Percentiles rank a stretch among this genome's conserved stretches.
These are phyloP conservation scores for Procavia capensis DNA, from an alignment of 2,113 vertebrate species.

Conservation along the genomic window DNA sequence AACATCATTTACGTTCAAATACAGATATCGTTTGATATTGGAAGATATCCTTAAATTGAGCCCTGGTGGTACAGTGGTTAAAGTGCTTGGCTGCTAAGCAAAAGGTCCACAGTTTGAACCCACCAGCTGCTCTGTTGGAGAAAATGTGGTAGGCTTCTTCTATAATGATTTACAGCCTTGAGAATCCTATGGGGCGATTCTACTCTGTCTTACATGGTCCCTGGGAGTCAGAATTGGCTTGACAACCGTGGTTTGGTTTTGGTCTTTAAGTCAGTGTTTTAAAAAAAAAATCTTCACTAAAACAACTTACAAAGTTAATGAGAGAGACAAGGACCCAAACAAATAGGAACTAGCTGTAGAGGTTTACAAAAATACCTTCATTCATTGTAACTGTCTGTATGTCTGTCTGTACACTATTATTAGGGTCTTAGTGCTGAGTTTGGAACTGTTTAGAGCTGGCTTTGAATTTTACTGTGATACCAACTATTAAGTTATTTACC, in stretches of 20 bases:
- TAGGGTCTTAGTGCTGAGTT: background rate
- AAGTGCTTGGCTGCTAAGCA: too few relatives aligned
- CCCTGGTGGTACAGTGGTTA: too few relatives aligned
- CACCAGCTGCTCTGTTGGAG: too few relatives aligned
- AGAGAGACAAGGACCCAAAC: background rate
- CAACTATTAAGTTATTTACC: background rate
- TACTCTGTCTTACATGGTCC: too few relatives aligned
- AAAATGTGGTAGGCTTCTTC: too few relatives aligned
- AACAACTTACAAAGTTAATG: background rate
- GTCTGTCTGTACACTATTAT: background rate
- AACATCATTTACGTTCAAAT: slow-evolving; percentile 28
- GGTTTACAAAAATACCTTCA: background rate
- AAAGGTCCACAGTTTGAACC: too few relatives aligned
- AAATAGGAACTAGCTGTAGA: background rate
- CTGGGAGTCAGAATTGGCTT: too few relatives aligned
- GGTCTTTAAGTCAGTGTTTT: background rate
- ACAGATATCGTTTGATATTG: background rate
- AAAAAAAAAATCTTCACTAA: slow-evolving; percentile 16
- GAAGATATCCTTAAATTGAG: background rate
- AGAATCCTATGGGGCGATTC: too few relatives aligned
- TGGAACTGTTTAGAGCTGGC: background rate
- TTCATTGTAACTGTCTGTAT: background rate
- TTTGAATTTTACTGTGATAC: background rate
- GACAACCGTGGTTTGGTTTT: too few relatives aligned
- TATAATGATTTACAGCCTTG: too few relatives aligned